Conservation (phyloP, 2,888 invertebrate genomes). For the Cryptocheilus praepositus region DNA sequence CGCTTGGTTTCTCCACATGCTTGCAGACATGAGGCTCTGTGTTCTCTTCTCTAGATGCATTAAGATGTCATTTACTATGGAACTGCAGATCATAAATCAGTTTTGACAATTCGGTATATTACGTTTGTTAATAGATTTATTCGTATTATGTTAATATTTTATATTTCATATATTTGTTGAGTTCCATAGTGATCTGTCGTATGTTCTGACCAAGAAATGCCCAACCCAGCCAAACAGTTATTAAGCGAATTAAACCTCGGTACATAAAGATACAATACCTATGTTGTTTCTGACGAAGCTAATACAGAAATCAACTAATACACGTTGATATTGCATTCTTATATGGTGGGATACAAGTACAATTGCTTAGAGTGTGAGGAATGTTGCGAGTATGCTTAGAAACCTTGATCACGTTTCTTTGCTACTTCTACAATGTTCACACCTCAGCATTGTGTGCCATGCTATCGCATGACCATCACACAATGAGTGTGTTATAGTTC, state of each 20-base stretch:
- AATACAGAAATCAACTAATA: background rate
- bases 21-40: conserved; percentile 70
- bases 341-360: background rate
- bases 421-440: conserved; percentile 37
- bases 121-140: background rate
- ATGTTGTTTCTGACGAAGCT: conserved; percentile 11
- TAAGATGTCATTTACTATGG: conserved; percentile 48
- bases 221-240: conserved; percentile 55
- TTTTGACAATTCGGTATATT: background rate
- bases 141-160: conserved; percentile 2
- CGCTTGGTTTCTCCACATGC: conserved; percentile 69
- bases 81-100: conserved; percentile 32
- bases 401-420: conserved; percentile 70
- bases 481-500: background rate
- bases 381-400: conserved; percentile 52
- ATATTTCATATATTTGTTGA: conserved; percentile 14
- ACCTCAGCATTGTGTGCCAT: conserved; percentile 21
- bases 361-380: conserved; percentile 38
- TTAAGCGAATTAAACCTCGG: background rate
- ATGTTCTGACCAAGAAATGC: conserved; percentile 70
- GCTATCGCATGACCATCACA: background rate
- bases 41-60: conserved; percentile 47
- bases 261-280: conserved; percentile 8
- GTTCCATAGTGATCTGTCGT: conserved; percentile 63
- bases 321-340: background rate